These are phyloP conservation scores for Myoxocephalus aenaeus DNA, from an alignment of 2,797 vertebrate species.

Conservation along the genomic window DNA sequence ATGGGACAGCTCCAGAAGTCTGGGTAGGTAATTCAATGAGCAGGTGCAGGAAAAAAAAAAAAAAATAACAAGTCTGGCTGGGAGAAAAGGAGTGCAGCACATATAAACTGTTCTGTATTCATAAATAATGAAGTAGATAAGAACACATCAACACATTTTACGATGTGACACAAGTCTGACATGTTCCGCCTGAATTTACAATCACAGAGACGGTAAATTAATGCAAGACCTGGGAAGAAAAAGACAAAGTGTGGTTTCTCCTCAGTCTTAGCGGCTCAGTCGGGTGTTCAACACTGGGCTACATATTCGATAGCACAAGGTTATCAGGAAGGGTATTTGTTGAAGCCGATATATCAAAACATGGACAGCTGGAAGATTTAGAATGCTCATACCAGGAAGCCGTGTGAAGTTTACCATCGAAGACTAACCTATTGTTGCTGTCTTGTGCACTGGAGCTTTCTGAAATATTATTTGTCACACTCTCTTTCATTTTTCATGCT, in stretches of 20 bases:
- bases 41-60: constrained; percentile 29
- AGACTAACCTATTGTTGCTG: constrained; percentile 56
- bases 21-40: constrained; percentile 52
- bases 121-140: constrained; percentile 63
- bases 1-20: constrained; percentile 37
- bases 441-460: constrained; percentile 39
- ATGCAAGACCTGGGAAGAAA: neutral
- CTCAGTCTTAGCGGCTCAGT: constrained; percentile 17
- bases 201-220: constrained; percentile 19
- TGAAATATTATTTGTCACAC: constrained; percentile 63
- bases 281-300: constrained; percentile 31
- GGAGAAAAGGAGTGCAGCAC: constrained; percentile 16
- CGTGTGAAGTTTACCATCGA: constrained; percentile 40
- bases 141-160: constrained; percentile 62
- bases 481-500: constrained; percentile 54
- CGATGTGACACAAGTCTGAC: constrained; percentile 50
- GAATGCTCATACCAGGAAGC: constrained; percentile 42
- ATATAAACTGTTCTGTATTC: constrained; percentile 32
- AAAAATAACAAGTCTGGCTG: constrained; percentile 41
- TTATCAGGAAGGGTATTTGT: constrained; percentile 62
- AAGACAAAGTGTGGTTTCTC: constrained; percentile 4
- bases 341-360: constrained; percentile 52
- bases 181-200: constrained; percentile 51
- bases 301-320: constrained; percentile 46
- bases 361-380: constrained; percentile 51